Base-by-base conservation (phyloP, 2,113 vertebrate species). In the Dicrurus megarhynchus region DNA sequence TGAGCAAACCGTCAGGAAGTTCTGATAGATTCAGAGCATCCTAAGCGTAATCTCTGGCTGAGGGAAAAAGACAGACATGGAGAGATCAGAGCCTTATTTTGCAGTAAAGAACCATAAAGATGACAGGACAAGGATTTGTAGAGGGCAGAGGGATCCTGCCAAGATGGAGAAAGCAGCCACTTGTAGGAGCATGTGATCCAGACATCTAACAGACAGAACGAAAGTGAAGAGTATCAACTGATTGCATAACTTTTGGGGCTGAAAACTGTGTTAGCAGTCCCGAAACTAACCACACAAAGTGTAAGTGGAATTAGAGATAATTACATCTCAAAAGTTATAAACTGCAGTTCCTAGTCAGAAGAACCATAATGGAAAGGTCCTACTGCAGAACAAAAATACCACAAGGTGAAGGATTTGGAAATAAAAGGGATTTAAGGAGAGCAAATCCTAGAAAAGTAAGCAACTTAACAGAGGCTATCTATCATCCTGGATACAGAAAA, bases 161-260 rank as follows among this genome's bases (percentile, higher is more conserved):
- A 24, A 46, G n/a, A 65, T 3, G 12, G 46, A 80, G 24, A 84
- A 83, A 55, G 49, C 13, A 67, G 47, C 2, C 35, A 65, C 52
- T 50, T 44, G 7, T 4, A 68, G 56, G 11, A 47, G 7, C 7
- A n/a, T n/a, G 19, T 1, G 4, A 20, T 78, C 26, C 37, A 53
- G 37, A 44, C 17, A 39, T 21, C 32, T n/a, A n/a, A 52, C 6
- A 80, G 13, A 57, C 27, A 63, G 27, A 78, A 65, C 0, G 0
- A 65, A 70, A 12, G 11, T 27, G n/a, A 82, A 41, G 19, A 65
- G 42, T 17, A 88, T 79, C n/a, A 57, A 44, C 1, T 27, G 47
- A 56, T 0, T 59, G 24, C 28, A 83, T 76, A 91, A 76, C 39
- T 35, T 60, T 18, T 3, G 7, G 5, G 24, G 11, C 16, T 88